Evolutionary conservation across 2,888 invertebrate species (phyloP), one percentile per base, ranked within the genome.

Genomic region (Theretra japonica): DNA sequence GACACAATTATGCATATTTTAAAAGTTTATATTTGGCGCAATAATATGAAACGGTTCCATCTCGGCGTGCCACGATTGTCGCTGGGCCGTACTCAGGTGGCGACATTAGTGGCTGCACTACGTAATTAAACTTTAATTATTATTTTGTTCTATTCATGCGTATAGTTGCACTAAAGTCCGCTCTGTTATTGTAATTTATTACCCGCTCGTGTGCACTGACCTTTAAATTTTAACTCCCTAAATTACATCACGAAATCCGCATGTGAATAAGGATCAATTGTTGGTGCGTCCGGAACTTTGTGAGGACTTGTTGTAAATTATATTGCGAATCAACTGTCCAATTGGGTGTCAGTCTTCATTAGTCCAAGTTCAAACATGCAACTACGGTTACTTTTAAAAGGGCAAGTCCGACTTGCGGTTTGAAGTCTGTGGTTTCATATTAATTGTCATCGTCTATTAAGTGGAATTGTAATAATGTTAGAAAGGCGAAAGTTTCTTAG

Each of bases 1-100:
- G 68, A 69, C 58, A 59, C 50, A 58, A 58, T 71, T 68, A 71
- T 68, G 71, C 57, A 71, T 68, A 71, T 71, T 68, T 70, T 70
- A 70, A 69, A 70, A 30, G 48, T 65, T 70, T 70, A 53, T 70
- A 70, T 60, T 70, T 70, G 70, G 70, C 60, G 28, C 70, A 28
- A 50, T 50, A 60, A 70, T 5, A 70, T 60, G 59, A 48, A 60
- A 50, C 70, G 70, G 28, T 60, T 60, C 15, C 60, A 50, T 70
- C 70, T 60, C 28, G 60, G 28, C 70, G 48, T n/a, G 21, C 41
- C 41, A 41, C 62, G 41, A 62, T 65, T 65, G 65, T 6, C 17
- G 41, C 21, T 65, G 65, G 65, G 25, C 21, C 65, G 48, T 23
- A 65, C 25, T 65, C 3, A 65, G 62, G 7, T 62, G 21, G 15